phyloP scores from a whole-genome alignment of 2,888 invertebrate genomes.

The Glyphotaelius pellucidus region DNA sequence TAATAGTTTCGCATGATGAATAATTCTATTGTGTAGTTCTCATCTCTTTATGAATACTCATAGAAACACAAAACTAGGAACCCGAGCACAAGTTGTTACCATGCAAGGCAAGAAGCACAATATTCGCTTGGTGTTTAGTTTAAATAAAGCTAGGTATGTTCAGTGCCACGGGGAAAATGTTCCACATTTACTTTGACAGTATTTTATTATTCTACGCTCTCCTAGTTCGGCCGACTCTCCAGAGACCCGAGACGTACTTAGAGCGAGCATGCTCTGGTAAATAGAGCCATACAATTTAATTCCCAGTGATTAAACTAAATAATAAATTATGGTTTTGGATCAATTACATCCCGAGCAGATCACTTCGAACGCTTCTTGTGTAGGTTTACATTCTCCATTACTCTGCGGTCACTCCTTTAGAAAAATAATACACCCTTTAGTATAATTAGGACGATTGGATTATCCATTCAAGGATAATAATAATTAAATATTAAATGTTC shows the following conservation, averaged over 20 bases:
- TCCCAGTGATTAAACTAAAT: constrained; percentile 11
- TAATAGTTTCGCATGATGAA: neutral
- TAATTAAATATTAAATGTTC: too few relatives aligned
- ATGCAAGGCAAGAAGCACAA: neutral
- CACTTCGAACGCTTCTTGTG: neutral
- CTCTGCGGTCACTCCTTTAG: neutral
- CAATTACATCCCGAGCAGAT: neutral
- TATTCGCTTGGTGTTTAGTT: neutral
- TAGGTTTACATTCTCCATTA: neutral
- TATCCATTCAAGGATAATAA: too few relatives aligned
- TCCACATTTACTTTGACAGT: neutral
- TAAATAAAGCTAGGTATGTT: neutral
- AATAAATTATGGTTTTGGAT: neutral
- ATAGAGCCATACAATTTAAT: constrained; percentile 8
- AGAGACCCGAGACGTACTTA: constrained; percentile 5
- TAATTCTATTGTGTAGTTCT: neutral
- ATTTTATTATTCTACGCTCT: constrained; percentile 10
- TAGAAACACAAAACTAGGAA: neutral
- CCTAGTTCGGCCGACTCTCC: neutral
- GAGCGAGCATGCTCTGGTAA: neutral
- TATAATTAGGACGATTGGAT: too few relatives aligned
- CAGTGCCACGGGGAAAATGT: neutral
- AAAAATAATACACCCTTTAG: neutral
- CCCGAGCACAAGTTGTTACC: neutral
- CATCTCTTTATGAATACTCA: neutral